phyloP scores from a whole-genome alignment of 2,888 invertebrate species.

The Platycheirus rosarum region DNA sequence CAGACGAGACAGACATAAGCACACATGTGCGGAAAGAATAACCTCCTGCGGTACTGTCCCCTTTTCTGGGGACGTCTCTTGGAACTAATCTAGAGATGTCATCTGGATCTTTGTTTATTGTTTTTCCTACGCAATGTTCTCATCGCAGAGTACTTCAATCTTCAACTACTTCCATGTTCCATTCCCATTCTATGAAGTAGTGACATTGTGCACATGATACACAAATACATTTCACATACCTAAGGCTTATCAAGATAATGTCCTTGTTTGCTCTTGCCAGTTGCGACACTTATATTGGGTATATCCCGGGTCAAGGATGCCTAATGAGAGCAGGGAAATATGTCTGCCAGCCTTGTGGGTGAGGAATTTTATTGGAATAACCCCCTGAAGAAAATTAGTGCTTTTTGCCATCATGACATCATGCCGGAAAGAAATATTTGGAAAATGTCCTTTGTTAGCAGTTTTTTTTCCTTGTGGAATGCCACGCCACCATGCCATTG shows the following conservation, averaged over 20 bases:
- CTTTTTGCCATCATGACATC: too few relatives aligned
- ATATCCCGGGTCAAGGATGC: conserved; percentile 64
- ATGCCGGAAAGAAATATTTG: too few relatives aligned
- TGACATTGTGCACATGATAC: conserved; percentile 58
- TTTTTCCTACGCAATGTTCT: conserved; percentile 29
- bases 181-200: conserved; percentile 63
- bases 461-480: too few relatives aligned
- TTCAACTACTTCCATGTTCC: conserved; percentile 44
- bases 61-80: conserved; percentile 10
- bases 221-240: conserved; percentile 20
- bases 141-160: conserved; percentile 21
- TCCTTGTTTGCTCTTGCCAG: conserved; percentile 17
- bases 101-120: conserved; percentile 73
- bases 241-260: conserved; percentile 10
- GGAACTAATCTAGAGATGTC: conserved; percentile 66
- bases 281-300: conserved; percentile 8
- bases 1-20: conserved; percentile 30
- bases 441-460: too few relatives aligned
- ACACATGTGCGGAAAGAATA: neutral
- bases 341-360: too few relatives aligned
- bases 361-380: too few relatives aligned
- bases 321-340: too few relatives aligned
- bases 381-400: too few relatives aligned
- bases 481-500: too few relatives aligned
- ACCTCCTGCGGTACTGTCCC: neutral